These are phyloP conservation scores for Acrocephalus arundinaceus DNA, from an alignment of 2,113 vertebrate species.

Conservation along the genomic window DNA sequence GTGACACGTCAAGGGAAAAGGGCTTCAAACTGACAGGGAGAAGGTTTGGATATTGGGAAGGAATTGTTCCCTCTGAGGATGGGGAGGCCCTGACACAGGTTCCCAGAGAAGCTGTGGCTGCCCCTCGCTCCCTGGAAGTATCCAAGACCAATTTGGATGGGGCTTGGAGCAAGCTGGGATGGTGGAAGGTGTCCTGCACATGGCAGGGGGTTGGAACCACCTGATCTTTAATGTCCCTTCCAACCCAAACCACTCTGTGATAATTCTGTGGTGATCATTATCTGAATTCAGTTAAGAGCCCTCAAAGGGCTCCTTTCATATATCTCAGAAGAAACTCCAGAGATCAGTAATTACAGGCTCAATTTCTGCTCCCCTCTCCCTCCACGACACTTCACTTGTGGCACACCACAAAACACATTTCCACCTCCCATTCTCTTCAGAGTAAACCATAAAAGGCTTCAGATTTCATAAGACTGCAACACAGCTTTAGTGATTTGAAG, in stretches of 20 bases:
- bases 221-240: not conserved
- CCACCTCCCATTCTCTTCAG: not conserved
- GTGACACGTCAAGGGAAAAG: not conserved
- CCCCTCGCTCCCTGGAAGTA: not conserved
- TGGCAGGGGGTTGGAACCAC: not conserved
- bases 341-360: not conserved
- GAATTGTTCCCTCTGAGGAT: accelerated
- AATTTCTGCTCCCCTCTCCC: not conserved
- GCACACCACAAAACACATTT: not conserved
- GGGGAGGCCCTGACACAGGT: not conserved
- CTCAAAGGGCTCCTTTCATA: not conserved
- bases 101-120: not conserved
- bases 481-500: not conserved
- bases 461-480: not conserved
- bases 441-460: not conserved
- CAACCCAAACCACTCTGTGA: not conserved
- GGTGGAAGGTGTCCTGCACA: not conserved
- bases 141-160: accelerated
- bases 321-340: not conserved
- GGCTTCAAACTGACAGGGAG: not conserved
- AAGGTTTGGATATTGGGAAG: no score
- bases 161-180: accelerated
- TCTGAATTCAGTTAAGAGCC: not conserved
- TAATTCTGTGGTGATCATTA: not conserved
- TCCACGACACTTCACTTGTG: not conserved